Base-by-base conservation (phyloP, 1,140 invertebrate genomes). In the Hypsibius dujardini region DNA sequence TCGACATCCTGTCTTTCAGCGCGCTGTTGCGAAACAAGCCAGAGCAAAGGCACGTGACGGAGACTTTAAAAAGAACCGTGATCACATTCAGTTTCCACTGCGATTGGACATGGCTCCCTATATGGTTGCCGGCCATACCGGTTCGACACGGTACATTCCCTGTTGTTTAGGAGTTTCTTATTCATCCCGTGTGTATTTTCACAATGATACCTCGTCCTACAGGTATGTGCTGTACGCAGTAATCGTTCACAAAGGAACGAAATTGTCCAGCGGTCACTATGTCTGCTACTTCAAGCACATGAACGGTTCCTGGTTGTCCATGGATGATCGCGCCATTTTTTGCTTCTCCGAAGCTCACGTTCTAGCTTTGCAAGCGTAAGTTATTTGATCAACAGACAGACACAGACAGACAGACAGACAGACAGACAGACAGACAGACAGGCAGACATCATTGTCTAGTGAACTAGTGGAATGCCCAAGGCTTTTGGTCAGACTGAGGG, bases 81-180 rank as follows among this genome's bases (percentile, higher is more conserved):
- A 67, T 3, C 62, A 67, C 62, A 67, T 67, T 42, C 62, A 67
- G 62, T 67, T 67, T 42, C 62, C 62, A 42, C 3, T 67, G 62
- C 3, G 42, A 14, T 42, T 67, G 62, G 62, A 67, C 62, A 67
- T 67, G 62, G 3, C 62, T 3, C 7, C 7, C 7, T 67, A 67
- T 42, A 67, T 67, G 62, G 62, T 42, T 3, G 7, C 7, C 3
- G 7, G 45, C 12, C 62, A 67, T 42, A 67, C 7, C 7, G 62
- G 62, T 3, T 7, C 62, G 3, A 67, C 62, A 7, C 12, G 45
- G 62, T 67, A 67, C 3, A 42, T 42, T 67, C 3, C 7, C 7
- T 56, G n/a, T 7, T 56, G 50, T 7, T 56, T 7, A 56, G 7
- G 50, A n/a, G n/a, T n/a, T n/a, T n/a, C n/a, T n/a, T n/a, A n/a